Conservation (phyloP, 2,888 invertebrate species). For the Metopia argyrocephala region DNA sequence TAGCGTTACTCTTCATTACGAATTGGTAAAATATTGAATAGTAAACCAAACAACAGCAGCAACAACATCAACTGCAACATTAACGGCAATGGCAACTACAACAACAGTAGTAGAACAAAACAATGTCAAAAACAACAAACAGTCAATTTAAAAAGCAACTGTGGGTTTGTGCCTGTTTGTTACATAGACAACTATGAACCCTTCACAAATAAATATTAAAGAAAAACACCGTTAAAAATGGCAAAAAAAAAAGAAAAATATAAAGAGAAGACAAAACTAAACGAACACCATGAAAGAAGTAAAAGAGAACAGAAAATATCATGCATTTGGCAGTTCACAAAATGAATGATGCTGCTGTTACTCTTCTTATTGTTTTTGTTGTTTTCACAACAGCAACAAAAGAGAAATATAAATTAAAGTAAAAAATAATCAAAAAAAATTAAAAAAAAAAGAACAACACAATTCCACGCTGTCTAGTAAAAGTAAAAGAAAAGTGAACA, state of each 20-base stretch:
- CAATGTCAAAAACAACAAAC: background rate
- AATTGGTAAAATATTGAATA: background rate
- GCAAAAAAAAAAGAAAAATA: background rate
- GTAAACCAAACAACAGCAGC: background rate
- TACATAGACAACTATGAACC: background rate
- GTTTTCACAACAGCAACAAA: conserved; percentile 33
- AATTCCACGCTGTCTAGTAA: conserved; percentile 61
- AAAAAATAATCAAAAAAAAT: conserved; percentile 20
- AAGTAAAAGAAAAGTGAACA: conserved; percentile 47
- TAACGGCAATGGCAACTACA: no score
- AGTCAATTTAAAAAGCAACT: background rate
- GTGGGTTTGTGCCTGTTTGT: background rate
- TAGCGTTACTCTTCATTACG: background rate
- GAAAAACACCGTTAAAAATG: no score
- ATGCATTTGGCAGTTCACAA: conserved; percentile 55
- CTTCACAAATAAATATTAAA: no score
- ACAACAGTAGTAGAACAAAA: no score
- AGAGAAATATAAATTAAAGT: conserved; percentile 26
- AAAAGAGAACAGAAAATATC: conserved; percentile 10
- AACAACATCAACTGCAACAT: no score
- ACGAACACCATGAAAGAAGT: conserved; percentile 23
- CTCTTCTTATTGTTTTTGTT: background rate
- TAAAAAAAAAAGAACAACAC: conserved; percentile 27
- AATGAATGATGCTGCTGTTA: conserved; percentile 28
- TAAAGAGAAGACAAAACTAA: conserved; percentile 19